Base-by-base conservation (phyloP, 2,888 invertebrate genomes). In the Apodemia duryi region DNA sequence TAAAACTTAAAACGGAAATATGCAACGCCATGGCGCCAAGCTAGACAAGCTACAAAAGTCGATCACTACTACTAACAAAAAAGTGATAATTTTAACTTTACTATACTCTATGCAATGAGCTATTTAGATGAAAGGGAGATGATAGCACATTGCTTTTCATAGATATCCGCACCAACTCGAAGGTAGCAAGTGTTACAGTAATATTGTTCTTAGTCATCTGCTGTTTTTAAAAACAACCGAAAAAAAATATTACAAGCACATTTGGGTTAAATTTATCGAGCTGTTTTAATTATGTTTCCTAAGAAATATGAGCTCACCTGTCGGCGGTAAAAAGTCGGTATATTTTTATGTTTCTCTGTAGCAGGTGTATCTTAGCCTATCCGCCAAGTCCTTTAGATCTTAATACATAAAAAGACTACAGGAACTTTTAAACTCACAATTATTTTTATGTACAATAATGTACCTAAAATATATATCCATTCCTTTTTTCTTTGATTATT, bases 271-370 rank as follows among this genome's bases (percentile, higher is more conserved):
- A 43, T 11, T 11, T 43, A 43, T 49, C 46, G 13, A 49, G 46
- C 1, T 49, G 5, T 49, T 29, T 57, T 32, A 57, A 32, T 57
- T 32, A 57, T 32, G 13, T 57, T 57, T 57, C 11, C 57, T 57
- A 57, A 57, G 57, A 57, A 57, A 57, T 57, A 32, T 32, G 3
- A 57, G 11, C 29, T 32, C 57, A 57, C 57, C 57, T 57, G 57
- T 57, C 32, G 11, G 9, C 57, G 57, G 32, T 57, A 57, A 57
- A 57, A 57, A 57, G 57, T 57, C 32, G 32, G 32, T 57, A 57
- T 57, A 57, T 57, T 57, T 57, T 57, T 57, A 57, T 57, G 57
- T 32, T 54, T 57, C 57, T 29, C 57, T 29, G 32, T 57, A 57
- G 57, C 57, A 57, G 57, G 57, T 57, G 57, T 13, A 57, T 57